phyloP scores from a whole-genome alignment of 1,140 invertebrate genomes.

The Drosophila novamexicana region DNA sequence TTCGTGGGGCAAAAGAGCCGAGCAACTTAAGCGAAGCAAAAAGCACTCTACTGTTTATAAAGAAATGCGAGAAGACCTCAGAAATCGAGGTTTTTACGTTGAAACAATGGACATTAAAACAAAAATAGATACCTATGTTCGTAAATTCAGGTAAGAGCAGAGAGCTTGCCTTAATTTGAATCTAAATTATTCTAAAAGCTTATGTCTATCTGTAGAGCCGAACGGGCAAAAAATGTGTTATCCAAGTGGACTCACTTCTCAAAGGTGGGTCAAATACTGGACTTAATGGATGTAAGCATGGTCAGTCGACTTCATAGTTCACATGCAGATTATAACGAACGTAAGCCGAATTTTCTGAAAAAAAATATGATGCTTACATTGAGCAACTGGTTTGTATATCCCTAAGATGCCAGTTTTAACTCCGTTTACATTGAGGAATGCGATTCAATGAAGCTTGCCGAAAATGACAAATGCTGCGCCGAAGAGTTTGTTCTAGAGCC shows the following conservation, averaged over 20 bases:
- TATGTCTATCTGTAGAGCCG: not conserved
- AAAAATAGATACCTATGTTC: not conserved
- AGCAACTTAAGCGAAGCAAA: constrained; percentile 16
- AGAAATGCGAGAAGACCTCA: constrained; percentile 26
- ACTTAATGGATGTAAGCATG: no score
- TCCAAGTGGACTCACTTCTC: constrained; percentile 4
- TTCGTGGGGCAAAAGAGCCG: constrained; percentile 26
- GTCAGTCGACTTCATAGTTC: not conserved
- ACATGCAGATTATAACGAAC: not conserved
- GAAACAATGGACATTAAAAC: not conserved
- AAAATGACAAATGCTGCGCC: constrained; percentile 1
- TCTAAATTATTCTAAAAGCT: no score
- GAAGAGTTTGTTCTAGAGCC: not conserved
- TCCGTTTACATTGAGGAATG: not conserved
- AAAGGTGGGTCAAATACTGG: not conserved
- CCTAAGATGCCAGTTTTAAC: not conserved
- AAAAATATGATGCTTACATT: not conserved
- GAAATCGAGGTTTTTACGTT: not conserved
- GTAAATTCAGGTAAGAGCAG: not conserved
- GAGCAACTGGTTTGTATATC: not conserved
- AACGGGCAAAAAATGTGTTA: not conserved
- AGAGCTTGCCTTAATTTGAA: no score
- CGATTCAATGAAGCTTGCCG: not conserved
- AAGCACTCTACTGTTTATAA: constrained; percentile 30
- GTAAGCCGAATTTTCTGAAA: not conserved